Evolutionary conservation across 2,888 invertebrate genomes (phyloP).

Genomic region (Amblyjoppa proteus): DNA sequence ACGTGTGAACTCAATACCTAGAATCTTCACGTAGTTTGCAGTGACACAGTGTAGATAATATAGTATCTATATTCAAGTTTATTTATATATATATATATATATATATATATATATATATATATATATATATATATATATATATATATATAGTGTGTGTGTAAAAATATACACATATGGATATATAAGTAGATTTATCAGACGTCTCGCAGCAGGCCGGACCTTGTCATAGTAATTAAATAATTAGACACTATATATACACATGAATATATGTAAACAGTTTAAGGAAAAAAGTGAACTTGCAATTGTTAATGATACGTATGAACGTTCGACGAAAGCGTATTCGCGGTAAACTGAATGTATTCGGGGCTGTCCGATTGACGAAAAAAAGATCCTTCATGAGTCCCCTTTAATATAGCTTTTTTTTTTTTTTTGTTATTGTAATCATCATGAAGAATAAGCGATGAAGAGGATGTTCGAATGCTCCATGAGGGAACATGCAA

Average conservation of each 20-base stretch:
- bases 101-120: conserved; percentile 16
- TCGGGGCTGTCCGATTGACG: conserved; percentile 7
- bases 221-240: conserved; percentile 74
- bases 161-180: neutral
- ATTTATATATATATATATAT: conserved; percentile 26
- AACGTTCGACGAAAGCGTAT: conserved; percentile 39
- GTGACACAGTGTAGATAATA: conserved; percentile 68
- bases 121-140: conserved; percentile 32
- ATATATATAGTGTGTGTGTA: conserved; percentile 27
- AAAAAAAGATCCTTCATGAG: neutral
- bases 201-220: conserved; percentile 74
- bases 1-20: conserved; percentile 64
- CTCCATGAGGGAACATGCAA: neutral
- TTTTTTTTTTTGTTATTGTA: neutral
- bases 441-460: neutral
- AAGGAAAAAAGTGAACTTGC: conserved; percentile 24
- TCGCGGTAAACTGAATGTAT: conserved; percentile 18
- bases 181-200: conserved; percentile 49
- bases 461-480: neutral
- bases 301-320: conserved; percentile 25
- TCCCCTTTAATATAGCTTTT: neutral
- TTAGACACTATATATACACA: conserved; percentile 58
- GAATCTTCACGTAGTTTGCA: conserved; percentile 70
- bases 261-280: conserved; percentile 48
- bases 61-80: conserved; percentile 30